Evolutionary conservation across 2,888 invertebrate species (phyloP).

Genomic region (Dynastes grantii): DNA sequence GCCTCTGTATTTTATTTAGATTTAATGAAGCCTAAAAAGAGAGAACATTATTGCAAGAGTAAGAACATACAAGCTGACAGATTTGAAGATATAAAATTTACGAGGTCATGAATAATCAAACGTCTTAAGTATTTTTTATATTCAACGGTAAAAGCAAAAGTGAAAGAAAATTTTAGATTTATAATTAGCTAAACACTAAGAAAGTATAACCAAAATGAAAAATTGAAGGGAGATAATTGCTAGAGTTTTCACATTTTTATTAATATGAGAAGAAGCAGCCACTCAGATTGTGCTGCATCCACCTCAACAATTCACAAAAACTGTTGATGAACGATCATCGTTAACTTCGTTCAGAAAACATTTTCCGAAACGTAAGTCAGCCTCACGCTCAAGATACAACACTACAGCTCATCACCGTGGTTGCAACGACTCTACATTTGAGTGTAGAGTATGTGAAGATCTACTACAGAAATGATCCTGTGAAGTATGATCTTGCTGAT

Average conservation of each 20-base stretch:
- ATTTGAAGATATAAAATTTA: too few species aligned
- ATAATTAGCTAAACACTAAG: too few species aligned
- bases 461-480: conserved; percentile 81
- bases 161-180: too few species aligned
- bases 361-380: conserved; percentile 56
- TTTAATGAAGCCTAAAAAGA: too few species aligned
- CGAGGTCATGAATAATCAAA: too few species aligned
- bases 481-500: conserved; percentile 71
- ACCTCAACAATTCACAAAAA: background rate
- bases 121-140: too few species aligned
- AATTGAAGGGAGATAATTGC: too few species aligned
- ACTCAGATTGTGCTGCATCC: background rate
- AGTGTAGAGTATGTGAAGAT: conserved; percentile 74
- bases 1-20: too few species aligned
- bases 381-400: conserved; percentile 73
- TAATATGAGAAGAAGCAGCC: background rate
- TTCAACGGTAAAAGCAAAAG: too few species aligned
- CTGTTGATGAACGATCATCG: background rate
- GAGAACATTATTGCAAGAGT: too few species aligned
- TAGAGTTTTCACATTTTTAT: background rate
- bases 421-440: conserved; percentile 71
- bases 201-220: too few species aligned
- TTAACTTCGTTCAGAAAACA: background rate
- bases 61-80: too few species aligned
- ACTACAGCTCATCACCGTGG: conserved; percentile 76